Conservation (phyloP, 92 coral and sea anemone species). For the Scolanthus callimorphus region DNA sequence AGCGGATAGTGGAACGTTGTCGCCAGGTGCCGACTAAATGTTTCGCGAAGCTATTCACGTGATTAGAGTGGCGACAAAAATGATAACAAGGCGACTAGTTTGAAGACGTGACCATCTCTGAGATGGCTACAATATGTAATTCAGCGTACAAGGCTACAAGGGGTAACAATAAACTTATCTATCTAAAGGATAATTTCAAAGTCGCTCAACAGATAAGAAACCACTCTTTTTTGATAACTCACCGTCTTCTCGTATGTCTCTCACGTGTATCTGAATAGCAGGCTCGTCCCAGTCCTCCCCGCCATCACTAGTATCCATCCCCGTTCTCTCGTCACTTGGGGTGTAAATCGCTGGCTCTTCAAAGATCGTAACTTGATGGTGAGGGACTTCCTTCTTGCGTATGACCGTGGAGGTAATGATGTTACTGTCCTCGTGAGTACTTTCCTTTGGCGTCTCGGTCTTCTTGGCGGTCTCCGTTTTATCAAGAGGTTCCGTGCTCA, state of each 20-base stretch:
- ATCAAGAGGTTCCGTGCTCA: neutral
- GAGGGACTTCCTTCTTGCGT: slow-evolving; percentile 52
- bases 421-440: slow-evolving; percentile 10
- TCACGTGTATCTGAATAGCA: slow-evolving; percentile 69
- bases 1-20: no score
- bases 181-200: no score
- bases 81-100: no score
- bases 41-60: no score
- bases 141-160: no score
- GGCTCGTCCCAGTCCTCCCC: slow-evolving; percentile 69
- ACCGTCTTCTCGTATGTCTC: slow-evolving; percentile 84
- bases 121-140: no score
- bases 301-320: slow-evolving; percentile 81
- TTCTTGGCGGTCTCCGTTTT: neutral
- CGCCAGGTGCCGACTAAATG: no score
- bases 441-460: neutral
- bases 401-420: slow-evolving; percentile 59
- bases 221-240: no score
- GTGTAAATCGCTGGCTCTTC: slow-evolving; percentile 82
- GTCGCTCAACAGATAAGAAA: no score
- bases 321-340: slow-evolving; percentile 35
- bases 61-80: no score
- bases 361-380: slow-evolving; percentile 54
- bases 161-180: no score
- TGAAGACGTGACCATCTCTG: no score